Percentiles rank a stretch among this genome's conserved stretches.
phyloP scores from a whole-genome alignment of 2,888 invertebrate genomes.

The Oeneis ivallda region DNA sequence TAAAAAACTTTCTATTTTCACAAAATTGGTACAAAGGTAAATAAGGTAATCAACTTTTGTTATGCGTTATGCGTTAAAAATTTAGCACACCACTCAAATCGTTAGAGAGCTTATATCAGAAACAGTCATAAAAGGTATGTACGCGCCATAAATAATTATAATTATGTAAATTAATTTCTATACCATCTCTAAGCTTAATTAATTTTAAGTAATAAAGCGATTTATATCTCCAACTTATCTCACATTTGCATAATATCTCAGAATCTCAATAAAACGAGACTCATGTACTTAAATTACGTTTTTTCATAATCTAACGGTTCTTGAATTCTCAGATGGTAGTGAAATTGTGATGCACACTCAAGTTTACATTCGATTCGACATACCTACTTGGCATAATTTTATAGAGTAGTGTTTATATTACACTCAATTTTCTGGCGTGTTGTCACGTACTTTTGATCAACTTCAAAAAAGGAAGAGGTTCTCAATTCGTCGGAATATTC shows the following conservation, averaged over 20 bases:
- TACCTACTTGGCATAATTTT: constrained; percentile 2
- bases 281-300: constrained; percentile 4
- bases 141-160: constrained; percentile 23
- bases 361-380: constrained; percentile 4
- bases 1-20: too few species aligned
- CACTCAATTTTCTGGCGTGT: not conserved
- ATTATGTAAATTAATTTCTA: constrained; percentile 30
- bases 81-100: constrained; percentile 24
- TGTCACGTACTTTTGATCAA: not conserved
- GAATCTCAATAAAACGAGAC: constrained; percentile 10
- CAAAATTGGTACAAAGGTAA: not conserved
- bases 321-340: constrained; percentile 5
- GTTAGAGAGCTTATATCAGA: constrained; percentile 22
- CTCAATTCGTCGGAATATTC: too few species aligned
- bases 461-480: too few species aligned
- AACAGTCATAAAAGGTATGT: constrained; percentile 21
- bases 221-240: constrained; percentile 30
- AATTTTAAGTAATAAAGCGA: constrained; percentile 33
- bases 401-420: not conserved
- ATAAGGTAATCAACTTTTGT: constrained; percentile 10
- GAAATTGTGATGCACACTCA: not conserved
- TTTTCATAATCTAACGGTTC: constrained; percentile 16
- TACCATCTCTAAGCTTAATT: constrained; percentile 27
- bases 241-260: constrained; percentile 28
- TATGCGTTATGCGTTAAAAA: constrained; percentile 20